A percentile compares a stretch with the other conserved stretches of the same genome.
Evolutionary conservation across 2,797 vertebrate genomes (phyloP).

Genomic region (Hydrolagus colliei): DNA sequence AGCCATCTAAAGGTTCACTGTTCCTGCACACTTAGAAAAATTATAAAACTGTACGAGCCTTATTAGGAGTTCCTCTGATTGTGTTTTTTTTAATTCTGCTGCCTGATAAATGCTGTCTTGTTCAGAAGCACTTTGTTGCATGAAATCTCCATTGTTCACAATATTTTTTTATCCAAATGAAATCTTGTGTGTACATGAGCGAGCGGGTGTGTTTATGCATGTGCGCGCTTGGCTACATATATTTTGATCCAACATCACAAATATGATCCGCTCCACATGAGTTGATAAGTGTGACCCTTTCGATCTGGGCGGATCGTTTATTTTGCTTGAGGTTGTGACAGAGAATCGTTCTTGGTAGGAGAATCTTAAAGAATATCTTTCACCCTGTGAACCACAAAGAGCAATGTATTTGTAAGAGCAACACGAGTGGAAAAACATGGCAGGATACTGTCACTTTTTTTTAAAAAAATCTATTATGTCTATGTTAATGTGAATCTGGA

Average conservation of each 20-base stretch:
- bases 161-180: conserved; percentile 4
- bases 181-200: not conserved
- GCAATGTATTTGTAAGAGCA: not conserved
- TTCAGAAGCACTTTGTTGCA: not conserved
- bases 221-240: too few species aligned
- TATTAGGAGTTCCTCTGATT: not conserved
- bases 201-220: too few species aligned
- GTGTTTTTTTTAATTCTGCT: not conserved
- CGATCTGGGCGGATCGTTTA: too few species aligned
- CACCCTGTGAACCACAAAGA: too few species aligned
- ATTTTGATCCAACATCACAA: too few species aligned
- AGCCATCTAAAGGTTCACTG: not conserved
- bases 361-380: not conserved
- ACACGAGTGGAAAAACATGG: not conserved
- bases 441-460: not conserved
- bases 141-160: not conserved
- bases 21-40: not conserved
- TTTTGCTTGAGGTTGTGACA: not conserved
- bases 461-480: not conserved
- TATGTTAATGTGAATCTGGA: not conserved
- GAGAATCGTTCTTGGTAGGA: not conserved
- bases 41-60: not conserved
- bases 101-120: not conserved
- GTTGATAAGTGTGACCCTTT: too few species aligned
- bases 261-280: too few species aligned